Conservation (phyloP, 2,113 vertebrate genomes). For the Thermophis baileyi region DNA sequence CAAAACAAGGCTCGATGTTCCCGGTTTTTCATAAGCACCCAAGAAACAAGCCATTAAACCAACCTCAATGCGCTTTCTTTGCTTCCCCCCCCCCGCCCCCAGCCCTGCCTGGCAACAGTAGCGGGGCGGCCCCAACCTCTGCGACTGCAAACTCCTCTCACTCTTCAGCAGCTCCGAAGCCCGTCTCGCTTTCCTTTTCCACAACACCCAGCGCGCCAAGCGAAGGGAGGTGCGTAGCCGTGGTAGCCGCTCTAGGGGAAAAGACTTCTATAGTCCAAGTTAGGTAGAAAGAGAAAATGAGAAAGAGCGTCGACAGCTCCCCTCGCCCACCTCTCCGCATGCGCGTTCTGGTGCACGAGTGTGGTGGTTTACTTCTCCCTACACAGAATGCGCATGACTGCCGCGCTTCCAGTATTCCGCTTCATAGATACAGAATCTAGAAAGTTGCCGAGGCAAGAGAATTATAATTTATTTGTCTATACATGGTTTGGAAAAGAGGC, state of each 20-base stretch:
- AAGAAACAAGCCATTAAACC: background rate
- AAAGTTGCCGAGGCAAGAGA: background rate
- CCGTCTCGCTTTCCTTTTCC: background rate
- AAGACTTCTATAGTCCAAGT: background rate
- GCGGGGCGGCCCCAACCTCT: background rate
- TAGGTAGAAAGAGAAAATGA: background rate
- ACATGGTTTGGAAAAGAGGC: background rate
- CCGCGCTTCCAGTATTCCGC: background rate
- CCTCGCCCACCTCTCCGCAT: background rate
- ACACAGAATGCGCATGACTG: background rate
- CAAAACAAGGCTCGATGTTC: background rate
- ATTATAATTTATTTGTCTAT: background rate
- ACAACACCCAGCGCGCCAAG: background rate
- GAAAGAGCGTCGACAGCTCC: background rate
- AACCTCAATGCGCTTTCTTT: background rate
- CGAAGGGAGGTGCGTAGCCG: background rate
- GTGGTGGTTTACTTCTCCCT: too few species aligned
- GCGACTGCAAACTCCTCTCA: background rate
- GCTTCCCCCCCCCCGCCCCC: background rate
- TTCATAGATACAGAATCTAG: background rate
- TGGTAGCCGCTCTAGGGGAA: background rate
- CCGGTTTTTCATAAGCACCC: background rate
- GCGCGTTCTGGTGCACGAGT: background rate
- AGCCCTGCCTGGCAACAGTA: background rate
- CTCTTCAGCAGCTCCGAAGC: background rate